Evolutionary conservation across 2,888 invertebrate genomes (phyloP).

Genomic region (Trachelus tabidus): DNA sequence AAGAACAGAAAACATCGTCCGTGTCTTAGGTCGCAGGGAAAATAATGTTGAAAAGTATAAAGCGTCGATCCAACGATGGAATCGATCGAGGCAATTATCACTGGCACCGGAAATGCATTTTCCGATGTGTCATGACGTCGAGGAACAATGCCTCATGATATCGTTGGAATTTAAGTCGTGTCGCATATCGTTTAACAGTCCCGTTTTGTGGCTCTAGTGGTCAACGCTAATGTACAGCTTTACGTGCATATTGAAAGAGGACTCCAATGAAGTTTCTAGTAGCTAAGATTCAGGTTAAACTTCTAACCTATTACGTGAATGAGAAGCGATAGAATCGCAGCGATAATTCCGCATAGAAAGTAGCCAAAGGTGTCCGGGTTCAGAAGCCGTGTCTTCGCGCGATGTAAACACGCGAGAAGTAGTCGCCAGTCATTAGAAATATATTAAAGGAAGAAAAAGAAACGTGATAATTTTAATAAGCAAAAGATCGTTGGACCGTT

Average conservation of each 20-base stretch:
- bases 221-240: background rate
- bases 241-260: background rate
- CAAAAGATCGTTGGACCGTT: background rate
- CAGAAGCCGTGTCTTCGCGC: background rate
- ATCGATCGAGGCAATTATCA: background rate
- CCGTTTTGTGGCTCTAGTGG: background rate
- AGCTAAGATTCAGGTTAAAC: slow-evolving; percentile 31
- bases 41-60: background rate
- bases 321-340: slow-evolving; percentile 2
- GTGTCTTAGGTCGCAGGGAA: background rate
- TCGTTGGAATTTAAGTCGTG: background rate
- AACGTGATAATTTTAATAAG: too few species aligned
- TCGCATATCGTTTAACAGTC: background rate
- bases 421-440: background rate
- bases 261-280: background rate
- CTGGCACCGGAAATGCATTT: background rate
- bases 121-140: background rate
- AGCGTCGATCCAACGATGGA: background rate
- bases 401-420: background rate
- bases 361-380: background rate
- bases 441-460: too few species aligned
- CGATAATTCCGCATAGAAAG: slow-evolving; percentile 9
- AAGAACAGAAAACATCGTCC: background rate
- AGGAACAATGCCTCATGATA: background rate
- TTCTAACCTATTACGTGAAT: slow-evolving; percentile 56